Conservation (phyloP, 2,888 invertebrate genomes). For the Drosophila flavopinicola region DNA sequence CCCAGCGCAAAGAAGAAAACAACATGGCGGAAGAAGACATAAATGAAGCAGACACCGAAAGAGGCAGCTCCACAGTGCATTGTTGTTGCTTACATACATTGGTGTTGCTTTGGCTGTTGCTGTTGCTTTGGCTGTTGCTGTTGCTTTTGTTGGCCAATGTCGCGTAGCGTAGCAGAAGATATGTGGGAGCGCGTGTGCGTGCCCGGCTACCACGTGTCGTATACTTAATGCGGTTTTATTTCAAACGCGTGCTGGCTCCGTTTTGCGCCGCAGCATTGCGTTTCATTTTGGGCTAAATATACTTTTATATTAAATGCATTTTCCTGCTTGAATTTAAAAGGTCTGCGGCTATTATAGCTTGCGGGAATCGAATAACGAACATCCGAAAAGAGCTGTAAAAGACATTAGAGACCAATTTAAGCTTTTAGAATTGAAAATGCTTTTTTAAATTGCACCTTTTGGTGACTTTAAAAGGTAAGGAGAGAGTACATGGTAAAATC, state of each 20-base stretch:
- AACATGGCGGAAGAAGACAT: conserved; percentile 78
- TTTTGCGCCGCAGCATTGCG: conserved; percentile 10
- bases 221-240: conserved; percentile 74
- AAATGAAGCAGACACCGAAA: conserved; percentile 68
- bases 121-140: conserved; percentile 3
- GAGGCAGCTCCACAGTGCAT: conserved; percentile 49
- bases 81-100: conserved; percentile 31
- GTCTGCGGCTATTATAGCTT: conserved; percentile 8
- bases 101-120: conserved; percentile 8
- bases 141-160: conserved; percentile 13
- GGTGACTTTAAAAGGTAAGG: neutral
- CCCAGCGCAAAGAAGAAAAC: conserved; percentile 29
- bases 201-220: conserved; percentile 66
- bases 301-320: conserved; percentile 41
- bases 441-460: conserved; percentile 8
- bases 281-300: conserved; percentile 24
- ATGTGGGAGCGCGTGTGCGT: conserved; percentile 49
- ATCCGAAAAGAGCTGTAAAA: conserved; percentile 8
- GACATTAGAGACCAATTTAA: conserved; percentile 5
- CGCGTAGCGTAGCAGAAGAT: conserved; percentile 31
- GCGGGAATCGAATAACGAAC: conserved; percentile 11
- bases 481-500: neutral
- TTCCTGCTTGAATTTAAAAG: conserved; percentile 30
- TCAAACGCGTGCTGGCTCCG: conserved; percentile 60
- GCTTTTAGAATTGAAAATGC: conserved; percentile 2